A percentile compares a stretch with the other conserved stretches of the same genome.
These are phyloP conservation scores for Euleptes europaea DNA, from an alignment of 2,113 vertebrate species.

Conservation along the genomic window DNA sequence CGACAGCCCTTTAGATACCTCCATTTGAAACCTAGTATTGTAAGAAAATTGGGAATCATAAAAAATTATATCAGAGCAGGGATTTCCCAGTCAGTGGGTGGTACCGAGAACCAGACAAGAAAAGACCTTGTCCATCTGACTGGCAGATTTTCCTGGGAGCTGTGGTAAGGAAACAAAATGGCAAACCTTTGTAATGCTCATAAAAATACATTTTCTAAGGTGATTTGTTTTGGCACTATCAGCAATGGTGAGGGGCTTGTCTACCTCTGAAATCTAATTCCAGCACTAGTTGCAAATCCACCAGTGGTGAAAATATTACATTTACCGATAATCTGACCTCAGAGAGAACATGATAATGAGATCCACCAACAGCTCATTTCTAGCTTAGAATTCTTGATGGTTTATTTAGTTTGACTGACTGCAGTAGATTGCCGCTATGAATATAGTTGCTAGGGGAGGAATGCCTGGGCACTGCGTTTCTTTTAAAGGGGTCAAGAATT, in stretches of 20 bases:
- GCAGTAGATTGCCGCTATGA: conserved; percentile 68
- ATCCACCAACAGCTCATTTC: conserved; percentile 68
- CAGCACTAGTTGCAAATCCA: conserved; percentile 65
- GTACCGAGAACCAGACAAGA: conserved; percentile 39
- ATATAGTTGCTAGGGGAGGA: conserved; percentile 76
- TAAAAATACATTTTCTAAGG: conserved; percentile 57
- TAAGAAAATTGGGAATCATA: conserved; percentile 54
- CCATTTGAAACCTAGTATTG: conserved; percentile 32
- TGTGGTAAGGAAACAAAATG: conserved; percentile 35
- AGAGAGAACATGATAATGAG: conserved; percentile 72
- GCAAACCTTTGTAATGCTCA: conserved; percentile 32
- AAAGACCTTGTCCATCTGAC: conserved; percentile 12
- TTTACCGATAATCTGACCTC: conserved; percentile 67
- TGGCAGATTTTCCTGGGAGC: neutral
- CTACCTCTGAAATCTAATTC: conserved; percentile 68
- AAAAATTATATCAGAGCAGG: neutral
- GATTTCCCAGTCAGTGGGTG: conserved; percentile 43
- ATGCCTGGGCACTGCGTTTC: conserved; percentile 64
- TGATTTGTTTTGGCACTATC: conserved; percentile 66
- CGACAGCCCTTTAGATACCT: conserved; percentile 13
- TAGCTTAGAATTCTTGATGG: conserved; percentile 71
- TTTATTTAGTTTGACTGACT: conserved; percentile 80
- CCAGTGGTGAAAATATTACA: conserved; percentile 69
- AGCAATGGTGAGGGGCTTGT: conserved; percentile 48
- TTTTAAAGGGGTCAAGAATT: conserved; percentile 76